Conservation (phyloP, 2,113 vertebrate genomes). For the Nothocercus nigrocapillus region DNA sequence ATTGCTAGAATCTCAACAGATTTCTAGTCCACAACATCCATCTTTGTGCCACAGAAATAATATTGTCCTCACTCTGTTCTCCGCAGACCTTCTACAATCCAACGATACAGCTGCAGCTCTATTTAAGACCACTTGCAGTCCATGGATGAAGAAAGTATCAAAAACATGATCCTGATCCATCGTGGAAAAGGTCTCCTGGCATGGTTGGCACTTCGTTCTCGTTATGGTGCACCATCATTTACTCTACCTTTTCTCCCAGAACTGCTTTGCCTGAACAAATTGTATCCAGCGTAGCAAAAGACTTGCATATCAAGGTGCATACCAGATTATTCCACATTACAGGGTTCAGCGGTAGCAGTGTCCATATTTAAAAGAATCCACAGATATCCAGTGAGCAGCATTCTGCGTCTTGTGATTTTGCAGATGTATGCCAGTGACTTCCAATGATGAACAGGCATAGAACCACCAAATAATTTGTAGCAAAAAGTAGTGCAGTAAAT, state of each 20-base stretch:
- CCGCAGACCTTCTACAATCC: background rate
- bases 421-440: background rate
- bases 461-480: background rate
- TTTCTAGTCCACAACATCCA: background rate
- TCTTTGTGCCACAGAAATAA: background rate
- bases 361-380: background rate
- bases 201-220: rapidly evolving
- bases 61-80: background rate
- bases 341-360: background rate
- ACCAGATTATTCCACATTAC: background rate
- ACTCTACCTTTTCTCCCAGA: background rate
- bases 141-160: background rate
- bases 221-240: background rate
- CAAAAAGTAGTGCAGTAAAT: background rate
- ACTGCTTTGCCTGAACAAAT: background rate
- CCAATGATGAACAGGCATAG: background rate
- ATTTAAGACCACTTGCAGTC: background rate
- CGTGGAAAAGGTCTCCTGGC: background rate
- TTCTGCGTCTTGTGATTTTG: background rate
- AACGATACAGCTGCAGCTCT: rapidly evolving
- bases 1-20: background rate
- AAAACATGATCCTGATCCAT: background rate
- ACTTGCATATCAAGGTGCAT: background rate
- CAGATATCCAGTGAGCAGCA: background rate
- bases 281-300: constrained; percentile 2